Conservation (phyloP, 2,797 vertebrate genomes). For the Myotis findleyi region DNA sequence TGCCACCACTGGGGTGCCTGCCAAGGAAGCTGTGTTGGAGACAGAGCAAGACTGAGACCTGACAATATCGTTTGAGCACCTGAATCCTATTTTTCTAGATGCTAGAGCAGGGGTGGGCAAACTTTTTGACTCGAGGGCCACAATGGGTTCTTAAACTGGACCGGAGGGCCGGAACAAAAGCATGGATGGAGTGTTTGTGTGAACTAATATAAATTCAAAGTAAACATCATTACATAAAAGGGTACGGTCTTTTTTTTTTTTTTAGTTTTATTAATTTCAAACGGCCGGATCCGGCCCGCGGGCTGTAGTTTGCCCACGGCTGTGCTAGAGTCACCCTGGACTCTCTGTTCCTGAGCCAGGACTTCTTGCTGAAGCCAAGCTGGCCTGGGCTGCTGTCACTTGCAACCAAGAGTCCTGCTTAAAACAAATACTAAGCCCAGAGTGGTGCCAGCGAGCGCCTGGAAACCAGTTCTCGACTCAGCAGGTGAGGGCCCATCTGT, state of each 20-base stretch:
- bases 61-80: accelerated
- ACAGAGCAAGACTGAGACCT: no score
- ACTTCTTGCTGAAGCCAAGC: background rate
- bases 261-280: no score
- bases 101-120: no score
- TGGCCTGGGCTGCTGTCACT: background rate
- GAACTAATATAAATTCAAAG: no score
- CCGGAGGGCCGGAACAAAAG: no score
- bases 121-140: no score
- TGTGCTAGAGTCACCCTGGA: background rate
- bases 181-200: no score
- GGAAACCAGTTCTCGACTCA: background rate
- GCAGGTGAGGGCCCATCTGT: background rate
- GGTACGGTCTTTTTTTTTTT: no score
- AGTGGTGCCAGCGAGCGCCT: accelerated
- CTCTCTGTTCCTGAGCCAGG: background rate
- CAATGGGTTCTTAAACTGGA: no score
- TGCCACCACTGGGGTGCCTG: background rate
- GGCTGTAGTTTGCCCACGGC: no score
- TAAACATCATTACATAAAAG: no score
- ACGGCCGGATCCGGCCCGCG: no score
- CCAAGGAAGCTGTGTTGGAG: background rate
- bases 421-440: background rate
- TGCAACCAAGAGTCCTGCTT: background rate
- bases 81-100: background rate